These are phyloP conservation scores for Arctia plantaginis DNA, from an alignment of 2,888 invertebrate genomes.

Conservation along the genomic window DNA sequence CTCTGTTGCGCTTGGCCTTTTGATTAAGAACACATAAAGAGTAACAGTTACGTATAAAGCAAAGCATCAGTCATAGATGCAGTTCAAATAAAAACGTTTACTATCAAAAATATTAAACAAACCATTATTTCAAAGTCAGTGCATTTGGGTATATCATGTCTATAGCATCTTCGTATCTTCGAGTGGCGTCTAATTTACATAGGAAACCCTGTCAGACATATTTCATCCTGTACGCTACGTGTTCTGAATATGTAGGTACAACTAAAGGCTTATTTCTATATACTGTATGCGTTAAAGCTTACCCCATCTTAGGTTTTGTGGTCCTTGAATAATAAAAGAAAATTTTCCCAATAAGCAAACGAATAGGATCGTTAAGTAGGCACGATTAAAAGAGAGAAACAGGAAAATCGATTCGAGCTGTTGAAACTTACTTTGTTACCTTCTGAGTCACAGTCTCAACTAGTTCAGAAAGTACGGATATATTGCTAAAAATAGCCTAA, in stretches of 20 bases:
- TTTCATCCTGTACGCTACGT: slow-evolving; percentile 7
- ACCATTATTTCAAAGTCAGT: neutral
- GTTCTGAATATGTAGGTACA: neutral
- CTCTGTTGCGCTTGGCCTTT: neutral
- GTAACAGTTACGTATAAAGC: too few relatives aligned
- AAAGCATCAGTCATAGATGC: too few relatives aligned
- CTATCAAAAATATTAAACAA: neutral
- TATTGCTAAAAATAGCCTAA: too few relatives aligned
- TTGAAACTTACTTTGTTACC: too few relatives aligned
- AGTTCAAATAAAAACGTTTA: neutral
- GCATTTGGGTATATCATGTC: neutral
- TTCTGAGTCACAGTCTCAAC: too few relatives aligned
- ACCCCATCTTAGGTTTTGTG: neutral
- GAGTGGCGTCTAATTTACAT: slow-evolving; percentile 15
- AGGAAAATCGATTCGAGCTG: neutral
- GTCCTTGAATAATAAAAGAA: neutral
- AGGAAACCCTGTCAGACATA: slow-evolving; percentile 6
- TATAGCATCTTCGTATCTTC: neutral
- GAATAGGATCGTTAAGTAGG: neutral
- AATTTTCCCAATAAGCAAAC: neutral
- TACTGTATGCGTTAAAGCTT: neutral
- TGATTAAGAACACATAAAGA: neutral
- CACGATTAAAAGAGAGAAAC: too few relatives aligned
- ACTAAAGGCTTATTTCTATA: neutral
- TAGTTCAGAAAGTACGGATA: too few relatives aligned